Base-by-base conservation (phyloP, 2,888 invertebrate species). In the Pollenia angustigena region DNA sequence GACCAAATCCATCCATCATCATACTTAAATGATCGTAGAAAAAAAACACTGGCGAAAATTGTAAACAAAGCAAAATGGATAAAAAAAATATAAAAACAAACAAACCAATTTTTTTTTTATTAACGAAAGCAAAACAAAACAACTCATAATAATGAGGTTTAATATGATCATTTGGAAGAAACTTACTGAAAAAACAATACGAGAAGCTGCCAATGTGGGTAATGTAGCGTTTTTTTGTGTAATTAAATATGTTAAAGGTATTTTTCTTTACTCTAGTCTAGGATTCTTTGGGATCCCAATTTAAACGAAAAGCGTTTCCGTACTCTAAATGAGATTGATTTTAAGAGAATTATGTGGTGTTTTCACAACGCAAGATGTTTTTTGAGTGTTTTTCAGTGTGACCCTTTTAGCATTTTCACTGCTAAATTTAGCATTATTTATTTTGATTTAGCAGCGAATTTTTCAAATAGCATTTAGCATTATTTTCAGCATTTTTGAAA, bases 61-160 rank as follows among this genome's bases (percentile, higher is more conserved):
- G 76, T 82, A 81, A 83, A 84, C 79, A 88, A 87, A 83, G 79
- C 76, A 72, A 85, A 87, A 72, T 74, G 64, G 58, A 50, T 72
- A 79, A 81, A 85, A 86, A 81, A 82, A 80, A 80, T 66, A 62
- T 44, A 68, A 71, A 80, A 71, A 72, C 54, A 80, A 69, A 88
- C 72, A 80, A 46, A 54, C 23, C 74, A 56, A 72, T 76, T 76
- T 42, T 12, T n/a, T n/a, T 14, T 76, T 56, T 52, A 68, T 50
- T 18, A 40, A 62, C 32, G 64, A 69, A 81, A 76, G 18, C 14
- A 40, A 72, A 69, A 68, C 40, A 80, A 58, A 64, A 50, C 52
- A 85, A 80, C 64, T 87, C 75, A 74, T 74, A 68, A 81, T 84
- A 81, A 81, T 84, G 76, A 83, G 48, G 54, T 85, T 85, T 50